A percentile compares a stretch with the other conserved stretches of the same genome.
These are phyloP conservation scores for Aphaenogaster floridana DNA, from an alignment of 1,140 invertebrate genomes.

Conservation along the genomic window DNA sequence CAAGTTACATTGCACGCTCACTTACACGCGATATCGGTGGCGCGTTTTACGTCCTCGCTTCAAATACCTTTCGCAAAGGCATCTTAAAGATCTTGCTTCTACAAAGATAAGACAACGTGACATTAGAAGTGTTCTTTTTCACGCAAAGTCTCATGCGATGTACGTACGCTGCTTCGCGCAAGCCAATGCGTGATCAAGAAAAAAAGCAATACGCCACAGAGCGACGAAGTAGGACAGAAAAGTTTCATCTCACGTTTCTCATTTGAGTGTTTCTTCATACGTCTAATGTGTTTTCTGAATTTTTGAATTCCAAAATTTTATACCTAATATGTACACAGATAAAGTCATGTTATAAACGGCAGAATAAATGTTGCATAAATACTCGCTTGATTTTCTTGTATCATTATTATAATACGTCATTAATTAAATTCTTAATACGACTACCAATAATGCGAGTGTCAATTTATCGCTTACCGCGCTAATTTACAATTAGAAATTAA, in stretches of 20 bases:
- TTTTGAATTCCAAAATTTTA: neutral
- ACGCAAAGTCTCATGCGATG: neutral
- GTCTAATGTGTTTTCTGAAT: neutral
- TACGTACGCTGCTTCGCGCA: neutral
- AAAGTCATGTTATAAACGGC: neutral
- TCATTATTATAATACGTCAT: conserved; percentile 13
- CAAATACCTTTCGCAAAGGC: conserved; percentile 15
- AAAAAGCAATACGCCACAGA: neutral
- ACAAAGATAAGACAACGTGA: conserved; percentile 26
- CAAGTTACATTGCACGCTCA: neutral
- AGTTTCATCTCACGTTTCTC: neutral
- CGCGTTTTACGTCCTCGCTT: conserved; percentile 4
- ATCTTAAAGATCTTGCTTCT: neutral
- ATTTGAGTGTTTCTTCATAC: neutral
- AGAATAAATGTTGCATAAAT: neutral
- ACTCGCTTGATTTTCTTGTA: neutral
- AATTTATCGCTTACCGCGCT: conserved; percentile 29
- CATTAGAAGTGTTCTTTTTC: conserved; percentile 25
- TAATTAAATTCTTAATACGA: conserved; percentile 36
- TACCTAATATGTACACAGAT: neutral
- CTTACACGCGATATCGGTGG: neutral
- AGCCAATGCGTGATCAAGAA: neutral
- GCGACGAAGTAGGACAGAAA: neutral
- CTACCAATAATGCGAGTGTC: conserved; percentile 29
- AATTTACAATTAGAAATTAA: conserved; percentile 50